Evolutionary conservation across 2,113 vertebrate species (phyloP).

Genomic region (Polypterus senegalus): DNA sequence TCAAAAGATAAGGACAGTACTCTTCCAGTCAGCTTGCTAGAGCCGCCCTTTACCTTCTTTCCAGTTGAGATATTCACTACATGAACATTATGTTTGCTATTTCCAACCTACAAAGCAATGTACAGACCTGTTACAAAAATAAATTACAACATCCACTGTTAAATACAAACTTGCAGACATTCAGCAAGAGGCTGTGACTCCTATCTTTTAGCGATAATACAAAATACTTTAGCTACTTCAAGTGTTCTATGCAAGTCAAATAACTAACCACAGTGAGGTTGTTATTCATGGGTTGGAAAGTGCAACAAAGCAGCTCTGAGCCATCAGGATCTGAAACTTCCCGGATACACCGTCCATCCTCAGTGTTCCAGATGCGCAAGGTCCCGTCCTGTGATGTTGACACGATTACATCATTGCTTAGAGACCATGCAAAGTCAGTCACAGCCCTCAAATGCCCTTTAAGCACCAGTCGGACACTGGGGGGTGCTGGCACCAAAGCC

Average conservation of each 20-base stretch:
- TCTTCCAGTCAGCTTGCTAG: slow-evolving; percentile 75
- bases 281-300: slow-evolving; percentile 91
- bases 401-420: slow-evolving; percentile 89
- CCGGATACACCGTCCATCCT: slow-evolving; percentile 79
- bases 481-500: slow-evolving; percentile 69
- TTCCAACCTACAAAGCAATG: slow-evolving; percentile 62
- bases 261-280: slow-evolving; percentile 88
- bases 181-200: no score
- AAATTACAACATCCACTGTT: no score
- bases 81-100: slow-evolving; percentile 75
- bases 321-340: slow-evolving; percentile 75
- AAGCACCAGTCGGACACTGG: slow-evolving; percentile 67
- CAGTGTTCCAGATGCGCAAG: slow-evolving; percentile 82
- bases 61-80: slow-evolving; percentile 90
- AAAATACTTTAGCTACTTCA: no score
- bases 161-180: no score
- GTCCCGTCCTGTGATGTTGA: slow-evolving; percentile 76
- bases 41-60: slow-evolving; percentile 80
- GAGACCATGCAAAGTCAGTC: slow-evolving; percentile 85
- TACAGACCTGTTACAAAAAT: not conserved
- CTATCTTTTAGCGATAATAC: no score
- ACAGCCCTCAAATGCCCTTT: slow-evolving; percentile 69
- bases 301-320: slow-evolving; percentile 80
- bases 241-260: no score
- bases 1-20: slow-evolving; percentile 84